A percentile compares a stretch with the other conserved stretches of the same genome.
These are phyloP conservation scores for Erythrolamprus reginae DNA, from an alignment of 2,113 vertebrate genomes.

Conservation along the genomic window DNA sequence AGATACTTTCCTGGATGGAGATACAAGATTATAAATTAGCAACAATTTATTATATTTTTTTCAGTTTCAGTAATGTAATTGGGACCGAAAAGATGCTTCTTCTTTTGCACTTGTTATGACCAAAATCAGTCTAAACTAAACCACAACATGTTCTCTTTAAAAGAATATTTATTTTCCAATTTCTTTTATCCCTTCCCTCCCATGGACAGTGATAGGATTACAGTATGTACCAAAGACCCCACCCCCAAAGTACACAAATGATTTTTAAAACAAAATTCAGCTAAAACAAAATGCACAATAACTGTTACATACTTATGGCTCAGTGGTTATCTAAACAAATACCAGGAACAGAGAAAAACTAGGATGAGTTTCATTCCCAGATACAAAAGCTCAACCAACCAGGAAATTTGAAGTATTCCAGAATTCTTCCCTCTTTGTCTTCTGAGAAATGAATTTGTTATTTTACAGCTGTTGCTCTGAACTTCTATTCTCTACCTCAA, in stretches of 20 bases:
- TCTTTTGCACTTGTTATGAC: background rate
- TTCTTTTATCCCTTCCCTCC: background rate
- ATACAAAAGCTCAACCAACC: background rate
- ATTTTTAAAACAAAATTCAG: conserved; percentile 40
- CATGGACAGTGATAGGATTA: conserved; percentile 43
- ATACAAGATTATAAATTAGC: background rate
- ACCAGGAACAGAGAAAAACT: conserved; percentile 12
- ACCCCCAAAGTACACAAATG: conserved; percentile 47
- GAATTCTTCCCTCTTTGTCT: no score
- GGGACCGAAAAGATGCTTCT: background rate
- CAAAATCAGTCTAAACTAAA: background rate
- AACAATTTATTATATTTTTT: background rate
- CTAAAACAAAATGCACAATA: conserved; percentile 51
- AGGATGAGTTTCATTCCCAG: conserved; percentile 10
- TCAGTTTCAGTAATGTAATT: no score
- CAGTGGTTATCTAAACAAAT: conserved; percentile 55
- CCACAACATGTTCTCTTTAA: background rate
- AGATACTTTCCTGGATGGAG: background rate
- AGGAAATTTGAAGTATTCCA: background rate
- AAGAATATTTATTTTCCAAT: conserved; percentile 52
- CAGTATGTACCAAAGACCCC: conserved; percentile 56
- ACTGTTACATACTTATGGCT: conserved; percentile 54
- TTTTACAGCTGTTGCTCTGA: no score
- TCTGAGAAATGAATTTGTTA: background rate
- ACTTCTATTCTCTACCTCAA: background rate